Evolutionary conservation across 2,113 vertebrate species (phyloP).

Genomic region (Xiphophorus maculatus): DNA sequence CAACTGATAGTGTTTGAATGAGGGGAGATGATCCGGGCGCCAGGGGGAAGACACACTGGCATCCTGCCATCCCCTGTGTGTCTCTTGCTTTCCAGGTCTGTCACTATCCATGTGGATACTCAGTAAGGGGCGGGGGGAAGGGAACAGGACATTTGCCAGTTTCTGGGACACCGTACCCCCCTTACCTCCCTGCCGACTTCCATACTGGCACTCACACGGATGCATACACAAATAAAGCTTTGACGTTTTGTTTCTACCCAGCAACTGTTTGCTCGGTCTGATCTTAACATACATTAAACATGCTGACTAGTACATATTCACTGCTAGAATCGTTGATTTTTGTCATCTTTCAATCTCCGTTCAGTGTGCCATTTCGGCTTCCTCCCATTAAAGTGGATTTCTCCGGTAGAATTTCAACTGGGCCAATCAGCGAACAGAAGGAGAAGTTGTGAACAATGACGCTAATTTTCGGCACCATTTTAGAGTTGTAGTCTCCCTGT

Average conservation of each 20-base stretch:
- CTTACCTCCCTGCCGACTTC: slow-evolving; percentile 8
- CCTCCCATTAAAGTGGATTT: no score
- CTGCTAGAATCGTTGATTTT: background rate
- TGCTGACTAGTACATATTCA: background rate
- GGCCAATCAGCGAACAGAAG: no score
- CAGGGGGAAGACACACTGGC: slow-evolving; percentile 50
- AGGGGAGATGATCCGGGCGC: slow-evolving; percentile 46
- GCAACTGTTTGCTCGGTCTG: slow-evolving; percentile 10
- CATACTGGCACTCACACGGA: slow-evolving; percentile 29
- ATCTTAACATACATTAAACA: background rate
- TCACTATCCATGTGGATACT: slow-evolving; percentile 43
- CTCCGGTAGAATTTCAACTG: no score
- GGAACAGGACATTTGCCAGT: slow-evolving; percentile 44
- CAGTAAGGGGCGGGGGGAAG: slow-evolving; percentile 21
- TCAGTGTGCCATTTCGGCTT: no score
- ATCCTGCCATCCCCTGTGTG: slow-evolving; percentile 38
- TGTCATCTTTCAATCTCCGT: background rate
- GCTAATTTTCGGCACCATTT: no score
- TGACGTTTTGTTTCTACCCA: slow-evolving; percentile 12
- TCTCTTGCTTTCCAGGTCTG: slow-evolving; percentile 24
- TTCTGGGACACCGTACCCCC: slow-evolving; percentile 51
- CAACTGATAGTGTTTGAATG: slow-evolving; percentile 54
- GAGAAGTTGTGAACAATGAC: no score
- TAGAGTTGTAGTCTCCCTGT: no score
- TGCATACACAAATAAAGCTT: slow-evolving; percentile 22